Conservation (phyloP, 1,140 invertebrate genomes). For the Odontomachus brunneus region DNA sequence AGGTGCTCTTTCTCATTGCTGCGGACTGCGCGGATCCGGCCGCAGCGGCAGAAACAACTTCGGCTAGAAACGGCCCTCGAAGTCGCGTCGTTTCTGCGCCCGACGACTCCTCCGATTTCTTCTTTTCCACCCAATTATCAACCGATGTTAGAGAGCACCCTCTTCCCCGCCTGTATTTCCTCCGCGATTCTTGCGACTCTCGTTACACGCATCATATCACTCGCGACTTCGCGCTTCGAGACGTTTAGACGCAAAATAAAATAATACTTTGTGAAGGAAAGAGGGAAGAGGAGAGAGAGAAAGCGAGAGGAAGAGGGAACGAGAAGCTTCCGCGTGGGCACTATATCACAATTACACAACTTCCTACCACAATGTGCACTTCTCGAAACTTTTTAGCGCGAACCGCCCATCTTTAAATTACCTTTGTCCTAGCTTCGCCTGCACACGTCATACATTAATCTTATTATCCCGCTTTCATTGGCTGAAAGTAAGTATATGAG, state of each 20-base stretch:
- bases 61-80: not conserved
- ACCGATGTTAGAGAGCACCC: not conserved
- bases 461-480: conserved; percentile 57
- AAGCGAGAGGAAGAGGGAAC: not conserved
- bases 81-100: not conserved
- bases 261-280: no score
- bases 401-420: conserved; percentile 41
- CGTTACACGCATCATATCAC: not conserved
- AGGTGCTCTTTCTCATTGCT: conserved; percentile 56
- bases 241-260: no score
- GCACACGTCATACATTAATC: conserved; percentile 56
- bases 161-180: not conserved
- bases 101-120: not conserved
- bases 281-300: not conserved
- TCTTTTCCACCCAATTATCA: conserved; percentile 29
- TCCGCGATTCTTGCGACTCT: not conserved
- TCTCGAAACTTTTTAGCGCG: conserved; percentile 24
- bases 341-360: conserved; percentile 7
- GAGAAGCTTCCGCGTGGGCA: not conserved
- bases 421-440: conserved; percentile 47
- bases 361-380: not conserved
- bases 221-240: no score
- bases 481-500: conserved; percentile 57
- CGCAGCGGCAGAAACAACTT: conserved; percentile 45
- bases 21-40: conserved; percentile 34